phyloP scores from a whole-genome alignment of 2,888 invertebrate species.

The Tipula helvola region DNA sequence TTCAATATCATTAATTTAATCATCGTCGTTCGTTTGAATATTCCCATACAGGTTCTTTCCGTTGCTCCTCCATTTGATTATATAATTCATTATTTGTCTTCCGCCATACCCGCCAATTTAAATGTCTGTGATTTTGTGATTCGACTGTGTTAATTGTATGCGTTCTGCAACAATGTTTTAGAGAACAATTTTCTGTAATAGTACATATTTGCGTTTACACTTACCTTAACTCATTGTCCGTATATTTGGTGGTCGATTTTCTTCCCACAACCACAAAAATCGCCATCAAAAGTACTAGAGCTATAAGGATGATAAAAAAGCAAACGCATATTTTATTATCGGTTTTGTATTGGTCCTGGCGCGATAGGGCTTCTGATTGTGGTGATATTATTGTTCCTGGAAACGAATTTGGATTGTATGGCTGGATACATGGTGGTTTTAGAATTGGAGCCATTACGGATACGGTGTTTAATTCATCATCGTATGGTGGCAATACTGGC shows the following conservation, averaged over 20 bases:
- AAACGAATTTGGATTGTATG: neutral
- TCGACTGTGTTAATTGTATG: too few species aligned
- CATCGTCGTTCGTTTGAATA: too few species aligned
- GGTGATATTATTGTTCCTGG: neutral
- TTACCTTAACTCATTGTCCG: too few species aligned
- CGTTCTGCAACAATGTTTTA: too few species aligned
- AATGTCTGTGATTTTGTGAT: too few species aligned
- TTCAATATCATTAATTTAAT: too few species aligned
- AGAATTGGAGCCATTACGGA: neutral
- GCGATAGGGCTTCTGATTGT: neutral
- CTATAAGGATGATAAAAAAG: neutral
- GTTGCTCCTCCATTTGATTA: too few species aligned
- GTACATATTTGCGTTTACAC: too few species aligned
- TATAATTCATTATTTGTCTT: too few species aligned
- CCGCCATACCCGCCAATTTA: too few species aligned
- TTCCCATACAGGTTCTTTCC: too few species aligned
- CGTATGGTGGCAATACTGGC: neutral
- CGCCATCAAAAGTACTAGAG: neutral
- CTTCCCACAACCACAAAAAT: neutral
- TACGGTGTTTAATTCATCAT: neutral
- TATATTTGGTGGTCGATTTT: neutral
- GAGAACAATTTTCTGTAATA: too few species aligned
- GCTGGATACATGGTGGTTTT: neutral
- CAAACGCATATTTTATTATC: neutral
- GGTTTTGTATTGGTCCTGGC: neutral